Percentiles rank a stretch among this genome's conserved stretches.
phyloP scores from a whole-genome alignment of 2,888 invertebrate species.

The Gymnoscelis rufifasciata region DNA sequence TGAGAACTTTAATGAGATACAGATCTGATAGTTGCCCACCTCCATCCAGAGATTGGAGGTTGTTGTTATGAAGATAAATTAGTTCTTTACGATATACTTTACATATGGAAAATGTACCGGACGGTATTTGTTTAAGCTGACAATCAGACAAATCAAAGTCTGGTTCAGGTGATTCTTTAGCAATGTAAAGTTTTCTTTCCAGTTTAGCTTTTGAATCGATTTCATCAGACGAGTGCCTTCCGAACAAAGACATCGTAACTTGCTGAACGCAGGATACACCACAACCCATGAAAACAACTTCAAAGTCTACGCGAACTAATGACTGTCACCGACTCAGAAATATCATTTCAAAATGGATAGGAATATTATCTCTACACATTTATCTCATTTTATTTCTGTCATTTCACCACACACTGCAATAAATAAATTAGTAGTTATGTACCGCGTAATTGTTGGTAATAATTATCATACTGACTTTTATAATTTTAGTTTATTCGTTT shows the following conservation, averaged over 20 bases:
- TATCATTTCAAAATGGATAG: constrained; percentile 31
- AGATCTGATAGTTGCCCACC: constrained; percentile 87
- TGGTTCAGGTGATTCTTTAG: constrained; percentile 87
- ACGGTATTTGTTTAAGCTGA: constrained; percentile 84
- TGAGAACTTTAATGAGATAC: constrained; percentile 81
- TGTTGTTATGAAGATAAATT: constrained; percentile 83
- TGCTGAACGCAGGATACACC: constrained; percentile 60
- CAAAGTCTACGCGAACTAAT: constrained; percentile 28
- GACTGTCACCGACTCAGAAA: constrained; percentile 37
- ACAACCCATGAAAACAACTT: constrained; percentile 66
- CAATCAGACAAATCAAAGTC: constrained; percentile 90
- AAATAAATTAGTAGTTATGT: too few relatives aligned
- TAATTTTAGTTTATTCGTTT: too few relatives aligned
- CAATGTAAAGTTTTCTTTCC: constrained; percentile 70
- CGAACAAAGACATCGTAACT: constrained; percentile 67
- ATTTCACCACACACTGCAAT: too few relatives aligned
- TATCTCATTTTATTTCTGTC: neutral
- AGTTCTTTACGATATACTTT: constrained; percentile 89
- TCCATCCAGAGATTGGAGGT: constrained; percentile 82
- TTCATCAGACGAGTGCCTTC: constrained; percentile 47
- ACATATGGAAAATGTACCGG: constrained; percentile 88
- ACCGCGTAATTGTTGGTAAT: too few relatives aligned
- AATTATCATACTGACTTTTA: too few relatives aligned
- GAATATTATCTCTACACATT: neutral
- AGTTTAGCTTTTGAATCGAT: constrained; percentile 51